Conservation (phyloP, 1,140 invertebrate species). For the Phthorimaea operculella region DNA sequence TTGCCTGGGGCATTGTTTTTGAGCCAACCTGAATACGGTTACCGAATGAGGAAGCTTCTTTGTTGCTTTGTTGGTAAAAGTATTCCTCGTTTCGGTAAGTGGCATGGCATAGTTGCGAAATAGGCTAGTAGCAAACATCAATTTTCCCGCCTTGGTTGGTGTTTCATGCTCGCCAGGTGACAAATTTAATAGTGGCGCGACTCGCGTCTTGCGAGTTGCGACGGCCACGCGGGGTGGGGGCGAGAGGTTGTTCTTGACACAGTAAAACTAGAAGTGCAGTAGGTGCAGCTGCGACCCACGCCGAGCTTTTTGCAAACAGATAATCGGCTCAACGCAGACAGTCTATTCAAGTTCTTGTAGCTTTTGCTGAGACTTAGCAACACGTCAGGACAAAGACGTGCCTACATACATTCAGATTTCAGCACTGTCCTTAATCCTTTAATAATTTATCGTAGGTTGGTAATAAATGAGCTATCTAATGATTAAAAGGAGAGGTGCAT, state of each 20-base stretch:
- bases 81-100: slow-evolving; percentile 15
- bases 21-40: slow-evolving; percentile 10
- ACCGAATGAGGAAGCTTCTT: slow-evolving; percentile 18
- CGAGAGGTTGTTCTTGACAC: slow-evolving; percentile 66
- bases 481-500: no score
- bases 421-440: no score
- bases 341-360: slow-evolving; percentile 7
- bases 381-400: background rate
- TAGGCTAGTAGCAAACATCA: slow-evolving; percentile 4
- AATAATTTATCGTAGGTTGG: no score
- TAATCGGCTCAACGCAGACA: slow-evolving; percentile 37
- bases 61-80: slow-evolving; percentile 19
- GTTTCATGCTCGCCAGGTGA: slow-evolving; percentile 31
- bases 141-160: slow-evolving; percentile 16
- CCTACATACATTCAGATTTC: no score
- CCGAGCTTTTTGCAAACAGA: slow-evolving; percentile 54
- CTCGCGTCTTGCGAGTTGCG: background rate
- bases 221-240: slow-evolving; percentile 33
- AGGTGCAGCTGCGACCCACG: slow-evolving; percentile 54
- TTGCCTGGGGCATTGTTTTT: slow-evolving; percentile 15
- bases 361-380: background rate
- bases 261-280: slow-evolving; percentile 68
- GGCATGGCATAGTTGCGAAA: slow-evolving; percentile 10
- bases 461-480: no score
- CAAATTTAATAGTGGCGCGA: slow-evolving; percentile 36